Evolutionary conservation across 37 sponge, comb jelly and placozoan species (phyloP), one percentile per base, ranked within the genome.

Genomic region (Oscarella lobularis): DNA sequence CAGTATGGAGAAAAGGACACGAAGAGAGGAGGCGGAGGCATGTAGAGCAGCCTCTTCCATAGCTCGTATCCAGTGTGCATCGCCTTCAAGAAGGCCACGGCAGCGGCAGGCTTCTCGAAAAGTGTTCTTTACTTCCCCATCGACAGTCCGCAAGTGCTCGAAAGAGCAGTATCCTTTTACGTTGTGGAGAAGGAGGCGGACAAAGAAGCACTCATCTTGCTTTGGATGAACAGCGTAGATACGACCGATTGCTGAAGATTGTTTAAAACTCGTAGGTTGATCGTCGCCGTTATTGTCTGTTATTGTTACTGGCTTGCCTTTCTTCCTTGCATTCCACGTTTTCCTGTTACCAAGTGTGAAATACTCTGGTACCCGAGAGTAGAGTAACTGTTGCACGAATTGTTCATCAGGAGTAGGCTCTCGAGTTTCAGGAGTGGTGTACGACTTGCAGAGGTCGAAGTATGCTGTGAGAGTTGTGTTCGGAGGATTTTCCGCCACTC

Each of bases 141-240:
- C 38, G 14, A 78, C 79, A 35, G 79, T 78, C 70, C 70, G 67
- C 37, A 78, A 32, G 33, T 78, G 5, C 2, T 78, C 38, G 27
- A 78, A 78, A 34, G 69, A 35, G 5, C 73, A 71, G 33, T 81
- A 36, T 32, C 81, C 85, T 32, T 68, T 37, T 31, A 81, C 77
- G 35, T 80, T 40, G 54, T 85, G 85, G 31, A 85, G 40, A 31
- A 85, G 77, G 33, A 85, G 36, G 4, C 78, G 76, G 9, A 85
- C 66, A 70, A 77, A 76, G 74, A 66, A 85, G 76, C 80, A 81
- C 27, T 85, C 78, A 0, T 66, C 76, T 40, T 80, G 67, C 30
- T 39, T 79, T 38, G 76, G 83, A 36, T 72, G 60, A 77, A 79
- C 68, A 39, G 72, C 75, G 80, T 82, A 78, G 1, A 85, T 41